These are phyloP conservation scores for Phthorimaea operculella DNA, from an alignment of 1,140 invertebrate species.

Conservation along the genomic window DNA sequence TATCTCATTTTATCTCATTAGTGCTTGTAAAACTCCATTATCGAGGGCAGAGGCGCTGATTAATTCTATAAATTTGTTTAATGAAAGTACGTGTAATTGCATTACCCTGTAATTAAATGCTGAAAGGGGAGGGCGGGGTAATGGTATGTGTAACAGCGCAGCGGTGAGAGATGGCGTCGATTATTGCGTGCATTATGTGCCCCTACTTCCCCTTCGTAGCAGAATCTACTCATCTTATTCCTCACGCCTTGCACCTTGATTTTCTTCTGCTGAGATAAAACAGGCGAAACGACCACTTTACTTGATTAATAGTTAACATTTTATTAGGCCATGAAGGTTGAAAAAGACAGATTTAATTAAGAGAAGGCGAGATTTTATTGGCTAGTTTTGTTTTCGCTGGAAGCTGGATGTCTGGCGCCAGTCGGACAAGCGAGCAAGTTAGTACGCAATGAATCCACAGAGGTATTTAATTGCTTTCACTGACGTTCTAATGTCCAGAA, in stretches of 20 bases:
- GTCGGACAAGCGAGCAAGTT: not conserved
- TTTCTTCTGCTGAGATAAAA: conserved; percentile 13
- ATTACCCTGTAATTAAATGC: conserved; percentile 49
- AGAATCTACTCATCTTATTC: conserved; percentile 13
- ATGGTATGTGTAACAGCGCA: conserved; percentile 25
- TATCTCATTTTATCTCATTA: too few species aligned
- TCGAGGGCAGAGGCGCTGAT: conserved; percentile 10
- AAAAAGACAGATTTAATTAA: not conserved
- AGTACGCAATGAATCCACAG: not conserved
- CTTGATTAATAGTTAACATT: not conserved
- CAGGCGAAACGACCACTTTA: not conserved
- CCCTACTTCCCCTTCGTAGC: conserved; percentile 24
- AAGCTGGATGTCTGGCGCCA: not conserved
- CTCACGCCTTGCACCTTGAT: conserved; percentile 25
- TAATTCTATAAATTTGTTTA: conserved; percentile 28
- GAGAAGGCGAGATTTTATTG: not conserved
- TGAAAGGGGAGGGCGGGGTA: conserved; percentile 26
- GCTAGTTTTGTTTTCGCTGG: not conserved
- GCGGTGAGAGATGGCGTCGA: conserved; percentile 44
- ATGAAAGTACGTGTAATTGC: conserved; percentile 40
- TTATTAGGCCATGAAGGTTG: not conserved
- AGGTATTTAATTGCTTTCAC: not conserved
- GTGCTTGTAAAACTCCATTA: too few species aligned
- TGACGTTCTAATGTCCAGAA: not conserved
- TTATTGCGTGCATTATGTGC: conserved; percentile 53